phyloP scores from a whole-genome alignment of 2,797 vertebrate species.

The Chaetophractus vellerosus region DNA sequence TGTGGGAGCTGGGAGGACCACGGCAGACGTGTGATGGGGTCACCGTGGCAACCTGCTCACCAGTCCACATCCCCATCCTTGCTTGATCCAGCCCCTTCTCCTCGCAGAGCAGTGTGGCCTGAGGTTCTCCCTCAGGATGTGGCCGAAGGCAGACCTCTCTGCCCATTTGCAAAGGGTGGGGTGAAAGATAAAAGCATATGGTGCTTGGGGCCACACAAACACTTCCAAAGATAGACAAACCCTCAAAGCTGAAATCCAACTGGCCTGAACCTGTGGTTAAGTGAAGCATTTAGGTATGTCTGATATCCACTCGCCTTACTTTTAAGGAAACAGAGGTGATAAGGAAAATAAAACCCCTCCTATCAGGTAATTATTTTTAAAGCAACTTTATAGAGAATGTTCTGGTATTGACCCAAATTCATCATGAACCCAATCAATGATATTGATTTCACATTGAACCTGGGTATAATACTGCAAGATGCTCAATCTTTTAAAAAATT shows the following conservation, averaged over 20 bases:
- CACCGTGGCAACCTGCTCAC: slow-evolving; percentile 6
- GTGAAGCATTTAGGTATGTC: neutral
- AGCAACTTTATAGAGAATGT: neutral
- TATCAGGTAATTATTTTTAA: neutral
- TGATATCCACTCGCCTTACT: neutral
- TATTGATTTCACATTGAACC: neutral
- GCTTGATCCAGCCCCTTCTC: neutral
- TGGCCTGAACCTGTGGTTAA: neutral
- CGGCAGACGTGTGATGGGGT: neutral
- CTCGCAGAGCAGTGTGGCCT: fast-evolving
- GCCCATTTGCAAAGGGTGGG: neutral
- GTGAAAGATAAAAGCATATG: fast-evolving
- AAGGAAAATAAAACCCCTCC: neutral
- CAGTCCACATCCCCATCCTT: neutral
- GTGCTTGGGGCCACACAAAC: neutral
- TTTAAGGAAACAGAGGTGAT: neutral
- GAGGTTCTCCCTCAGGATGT: neutral
- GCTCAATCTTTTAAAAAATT: neutral
- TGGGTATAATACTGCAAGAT: neutral
- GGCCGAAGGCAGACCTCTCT: neutral
- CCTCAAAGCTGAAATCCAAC: neutral
- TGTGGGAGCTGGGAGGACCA: neutral
- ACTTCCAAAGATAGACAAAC: neutral
- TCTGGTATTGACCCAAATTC: neutral
- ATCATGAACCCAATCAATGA: neutral